Conservation (phyloP, 2,888 invertebrate species). For the Leptopilina myrica region DNA sequence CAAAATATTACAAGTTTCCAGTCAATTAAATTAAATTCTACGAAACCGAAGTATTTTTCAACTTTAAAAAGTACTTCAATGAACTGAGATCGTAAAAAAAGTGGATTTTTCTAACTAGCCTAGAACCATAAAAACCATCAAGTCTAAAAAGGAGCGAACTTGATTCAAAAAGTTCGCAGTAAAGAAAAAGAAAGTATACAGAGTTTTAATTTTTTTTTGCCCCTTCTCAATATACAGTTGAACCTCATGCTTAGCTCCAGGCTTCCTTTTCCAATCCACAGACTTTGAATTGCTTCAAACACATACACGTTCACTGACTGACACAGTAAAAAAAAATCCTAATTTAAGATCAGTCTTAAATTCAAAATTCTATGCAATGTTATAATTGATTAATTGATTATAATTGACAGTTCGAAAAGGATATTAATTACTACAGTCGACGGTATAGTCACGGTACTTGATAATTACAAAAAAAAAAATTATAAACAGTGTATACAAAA, state of each 20-base stretch:
- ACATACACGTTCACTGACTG: neutral
- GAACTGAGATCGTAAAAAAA: neutral
- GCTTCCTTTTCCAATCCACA: constrained; percentile 14
- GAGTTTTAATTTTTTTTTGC: constrained; percentile 16
- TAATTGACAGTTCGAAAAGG: neutral
- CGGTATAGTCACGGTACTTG: too few relatives aligned
- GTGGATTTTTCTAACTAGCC: neutral
- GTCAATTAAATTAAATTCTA: too few relatives aligned
- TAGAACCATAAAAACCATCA: neutral
- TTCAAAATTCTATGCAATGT: neutral
- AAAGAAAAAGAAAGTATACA: neutral
- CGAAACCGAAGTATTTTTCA: too few relatives aligned
- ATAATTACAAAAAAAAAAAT: too few relatives aligned
- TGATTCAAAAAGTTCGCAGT: neutral
- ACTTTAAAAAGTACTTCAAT: neutral
- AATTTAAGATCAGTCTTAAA: neutral
- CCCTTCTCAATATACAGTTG: neutral
- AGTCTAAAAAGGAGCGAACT: neutral
- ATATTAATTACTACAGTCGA: too few relatives aligned
- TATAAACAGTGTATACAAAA: too few relatives aligned
- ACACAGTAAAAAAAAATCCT: neutral
- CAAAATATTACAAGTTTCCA: too few relatives aligned
- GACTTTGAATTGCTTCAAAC: constrained; percentile 11
- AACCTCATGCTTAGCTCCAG: constrained; percentile 16
- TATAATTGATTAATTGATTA: too few relatives aligned